phyloP scores from a whole-genome alignment of 2,888 invertebrate species.

The Spisula subtruncata region DNA sequence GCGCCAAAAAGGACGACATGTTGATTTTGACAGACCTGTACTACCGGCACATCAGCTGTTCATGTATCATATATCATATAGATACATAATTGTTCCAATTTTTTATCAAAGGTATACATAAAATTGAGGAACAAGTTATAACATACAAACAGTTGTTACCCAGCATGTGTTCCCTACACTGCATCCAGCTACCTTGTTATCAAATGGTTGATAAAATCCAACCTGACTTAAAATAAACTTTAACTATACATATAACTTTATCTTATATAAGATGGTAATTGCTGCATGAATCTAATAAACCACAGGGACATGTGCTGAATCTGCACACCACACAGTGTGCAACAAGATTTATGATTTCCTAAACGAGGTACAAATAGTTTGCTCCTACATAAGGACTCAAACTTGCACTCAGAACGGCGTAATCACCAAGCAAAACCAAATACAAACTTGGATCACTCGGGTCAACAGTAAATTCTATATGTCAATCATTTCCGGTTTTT shows the following conservation, averaged over 20 bases:
- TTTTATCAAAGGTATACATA: background rate
- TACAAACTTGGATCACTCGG: too few relatives aligned
- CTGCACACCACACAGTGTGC: too few relatives aligned
- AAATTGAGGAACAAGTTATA: background rate
- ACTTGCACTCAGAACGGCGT: too few relatives aligned
- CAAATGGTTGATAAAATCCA: background rate
- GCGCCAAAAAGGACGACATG: too few relatives aligned
- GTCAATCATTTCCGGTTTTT: too few relatives aligned
- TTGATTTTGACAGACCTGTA: too few relatives aligned
- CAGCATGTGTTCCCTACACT: background rate
- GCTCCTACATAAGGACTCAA: too few relatives aligned
- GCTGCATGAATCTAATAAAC: background rate
- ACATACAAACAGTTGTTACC: background rate
- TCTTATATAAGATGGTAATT: background rate
- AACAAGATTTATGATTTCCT: too few relatives aligned
- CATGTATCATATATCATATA: background rate
- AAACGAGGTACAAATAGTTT: too few relatives aligned
- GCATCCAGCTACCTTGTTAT: background rate
- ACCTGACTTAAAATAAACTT: constrained; percentile 16
- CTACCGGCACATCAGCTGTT: background rate
- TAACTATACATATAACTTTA: background rate
- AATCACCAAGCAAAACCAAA: too few relatives aligned
- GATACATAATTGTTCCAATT: background rate
- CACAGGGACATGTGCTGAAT: background rate
- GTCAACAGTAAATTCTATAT: too few relatives aligned